Evolutionary conservation across 1,140 invertebrate species (phyloP).

Genomic region (Tetramorium alpestre): DNA sequence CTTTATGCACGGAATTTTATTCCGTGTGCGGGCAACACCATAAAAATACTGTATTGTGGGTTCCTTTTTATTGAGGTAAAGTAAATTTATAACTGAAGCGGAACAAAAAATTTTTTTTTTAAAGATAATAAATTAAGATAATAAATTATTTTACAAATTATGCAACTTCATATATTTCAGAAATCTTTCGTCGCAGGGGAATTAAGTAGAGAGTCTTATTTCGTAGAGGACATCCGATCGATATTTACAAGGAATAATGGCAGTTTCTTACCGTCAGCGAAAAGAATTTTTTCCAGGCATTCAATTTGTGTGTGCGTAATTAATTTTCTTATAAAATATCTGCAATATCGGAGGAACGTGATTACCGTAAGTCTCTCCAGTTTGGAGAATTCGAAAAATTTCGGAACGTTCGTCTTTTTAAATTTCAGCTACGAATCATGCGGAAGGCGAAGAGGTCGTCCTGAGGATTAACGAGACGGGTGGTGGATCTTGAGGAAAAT

Average conservation of each 20-base stretch:
- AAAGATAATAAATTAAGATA: slow-evolving; percentile 6
- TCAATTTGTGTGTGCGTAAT: slow-evolving; percentile 35
- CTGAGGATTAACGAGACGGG: slow-evolving; percentile 57
- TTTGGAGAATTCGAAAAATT: slow-evolving; percentile 30
- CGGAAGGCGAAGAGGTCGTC: slow-evolving; percentile 28
- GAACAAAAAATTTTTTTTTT: neutral
- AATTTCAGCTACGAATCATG: slow-evolving; percentile 44
- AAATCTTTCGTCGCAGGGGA: slow-evolving; percentile 8
- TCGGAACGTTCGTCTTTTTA: slow-evolving; percentile 48
- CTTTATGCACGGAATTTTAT: slow-evolving; percentile 47
- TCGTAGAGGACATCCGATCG: neutral
- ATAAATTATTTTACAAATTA: slow-evolving; percentile 14
- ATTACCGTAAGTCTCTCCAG: slow-evolving; percentile 38
- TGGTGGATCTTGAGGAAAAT: slow-evolving; percentile 58
- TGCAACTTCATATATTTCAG: neutral
- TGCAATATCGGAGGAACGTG: slow-evolving; percentile 54
- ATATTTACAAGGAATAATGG: slow-evolving; percentile 11
- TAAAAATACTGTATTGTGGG: slow-evolving; percentile 27
- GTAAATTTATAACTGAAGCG: neutral
- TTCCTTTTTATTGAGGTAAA: neutral
- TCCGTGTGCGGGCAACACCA: neutral
- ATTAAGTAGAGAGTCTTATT: slow-evolving; percentile 8
- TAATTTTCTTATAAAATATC: slow-evolving; percentile 56
- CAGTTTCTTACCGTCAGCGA: neutral
- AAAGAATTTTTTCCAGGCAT: slow-evolving; percentile 35